These are phyloP conservation scores for Brachionus rotundiformis DNA, from an alignment of 1,140 invertebrate genomes.

Conservation along the genomic window DNA sequence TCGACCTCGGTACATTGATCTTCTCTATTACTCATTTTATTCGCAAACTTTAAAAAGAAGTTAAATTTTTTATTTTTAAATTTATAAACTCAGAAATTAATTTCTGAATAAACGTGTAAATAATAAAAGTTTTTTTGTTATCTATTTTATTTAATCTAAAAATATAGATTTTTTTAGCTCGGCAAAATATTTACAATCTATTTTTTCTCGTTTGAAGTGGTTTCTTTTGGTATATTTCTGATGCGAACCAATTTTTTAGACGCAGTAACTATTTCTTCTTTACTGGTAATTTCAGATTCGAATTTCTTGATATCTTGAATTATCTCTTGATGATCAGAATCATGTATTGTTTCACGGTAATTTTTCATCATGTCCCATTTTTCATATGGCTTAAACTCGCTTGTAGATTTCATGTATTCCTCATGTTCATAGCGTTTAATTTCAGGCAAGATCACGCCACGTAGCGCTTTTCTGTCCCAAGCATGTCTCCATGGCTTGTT, in stretches of 20 bases:
- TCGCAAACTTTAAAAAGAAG: neutral
- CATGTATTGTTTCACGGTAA: conserved; percentile 43
- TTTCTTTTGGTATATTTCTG: conserved; percentile 25
- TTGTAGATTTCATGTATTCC: neutral
- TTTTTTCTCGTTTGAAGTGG: neutral
- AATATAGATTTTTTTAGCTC: neutral
- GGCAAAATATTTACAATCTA: conserved; percentile 2
- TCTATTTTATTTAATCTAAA: neutral
- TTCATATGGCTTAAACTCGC: conserved; percentile 31
- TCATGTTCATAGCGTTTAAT: conserved; percentile 17
- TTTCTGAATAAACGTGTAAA: neutral
- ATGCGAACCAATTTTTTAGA: conserved; percentile 48
- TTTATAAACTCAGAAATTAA: neutral
- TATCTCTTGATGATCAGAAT: conserved; percentile 46
- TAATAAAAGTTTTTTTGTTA: neutral
- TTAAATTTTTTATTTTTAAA: neutral
- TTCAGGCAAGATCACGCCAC: conserved; percentile 67
- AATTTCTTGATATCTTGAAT: conserved; percentile 51
- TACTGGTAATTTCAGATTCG: conserved; percentile 20
- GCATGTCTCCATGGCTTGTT: conserved; percentile 79
- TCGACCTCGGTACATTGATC: conserved; percentile 44
- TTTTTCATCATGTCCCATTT: conserved; percentile 52
- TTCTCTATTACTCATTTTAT: conserved; percentile 41
- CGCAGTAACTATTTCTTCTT: conserved; percentile 24
- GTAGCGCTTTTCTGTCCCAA: conserved; percentile 79